These are phyloP conservation scores for Parapristionchus giblindavisi DNA, from an alignment of 2,888 invertebrate species.

Conservation along the genomic window DNA sequence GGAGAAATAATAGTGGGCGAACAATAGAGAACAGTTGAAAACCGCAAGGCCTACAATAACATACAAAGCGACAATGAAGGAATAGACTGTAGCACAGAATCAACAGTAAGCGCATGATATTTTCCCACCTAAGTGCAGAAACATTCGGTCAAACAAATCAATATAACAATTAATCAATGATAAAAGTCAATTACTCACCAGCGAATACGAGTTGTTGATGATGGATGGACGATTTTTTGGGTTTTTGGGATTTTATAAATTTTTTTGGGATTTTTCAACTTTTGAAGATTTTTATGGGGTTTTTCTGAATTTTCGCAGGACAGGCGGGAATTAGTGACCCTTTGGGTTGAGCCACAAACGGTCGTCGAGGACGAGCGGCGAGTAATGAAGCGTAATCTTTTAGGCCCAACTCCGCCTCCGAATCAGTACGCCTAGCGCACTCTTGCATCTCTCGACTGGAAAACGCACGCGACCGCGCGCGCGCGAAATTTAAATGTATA, in stretches of 20 bases:
- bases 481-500: neutral
- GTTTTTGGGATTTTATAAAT: slow-evolving; percentile 46
- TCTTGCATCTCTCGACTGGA: slow-evolving; percentile 25
- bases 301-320: slow-evolving; percentile 40
- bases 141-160: neutral
- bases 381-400: slow-evolving; percentile 35
- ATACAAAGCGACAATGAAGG: neutral
- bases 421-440: slow-evolving; percentile 11
- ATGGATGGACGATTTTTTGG: slow-evolving; percentile 36
- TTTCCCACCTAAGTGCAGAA: too few species aligned
- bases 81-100: too few species aligned
- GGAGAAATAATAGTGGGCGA: neutral
- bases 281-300: slow-evolving; percentile 46
- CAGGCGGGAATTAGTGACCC: slow-evolving; percentile 42
- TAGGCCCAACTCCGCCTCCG: slow-evolving; percentile 27
- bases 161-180: neutral
- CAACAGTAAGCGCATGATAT: too few species aligned
- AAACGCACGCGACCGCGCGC: slow-evolving; percentile 8
- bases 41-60: neutral
- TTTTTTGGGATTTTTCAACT: slow-evolving; percentile 44
- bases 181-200: slow-evolving; percentile 10
- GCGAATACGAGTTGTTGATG: slow-evolving; percentile 25
- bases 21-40: neutral
- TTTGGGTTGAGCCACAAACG: slow-evolving; percentile 41
- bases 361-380: slow-evolving; percentile 42